Percentiles rank a stretch among this genome's conserved stretches.
Conservation (phyloP, 1,140 invertebrate genomes). For the Achatina immaculata region DNA sequence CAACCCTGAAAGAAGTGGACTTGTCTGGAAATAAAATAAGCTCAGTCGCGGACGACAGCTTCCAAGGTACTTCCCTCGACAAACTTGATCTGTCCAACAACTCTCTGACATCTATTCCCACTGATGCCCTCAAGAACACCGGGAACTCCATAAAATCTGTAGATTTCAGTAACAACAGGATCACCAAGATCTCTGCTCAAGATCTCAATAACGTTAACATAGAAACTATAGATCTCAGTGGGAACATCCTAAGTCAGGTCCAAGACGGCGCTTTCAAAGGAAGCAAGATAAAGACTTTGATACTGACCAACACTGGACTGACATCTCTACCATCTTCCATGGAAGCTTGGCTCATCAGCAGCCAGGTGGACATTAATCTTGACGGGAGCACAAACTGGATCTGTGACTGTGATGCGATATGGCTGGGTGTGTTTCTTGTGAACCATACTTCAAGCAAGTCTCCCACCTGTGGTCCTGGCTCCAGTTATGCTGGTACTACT, state of each 20-base stretch:
- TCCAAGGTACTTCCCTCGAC: constrained; percentile 45
- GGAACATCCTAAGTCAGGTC: constrained; percentile 2
- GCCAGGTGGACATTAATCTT: constrained; percentile 36
- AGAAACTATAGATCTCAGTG: constrained; percentile 28
- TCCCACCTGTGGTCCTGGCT: constrained; percentile 26
- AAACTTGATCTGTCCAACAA: constrained; percentile 51
- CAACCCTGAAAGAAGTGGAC: constrained; percentile 42
- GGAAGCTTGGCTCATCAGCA: constrained; percentile 37
- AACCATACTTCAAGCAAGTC: background rate
- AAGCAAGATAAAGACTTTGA: background rate
- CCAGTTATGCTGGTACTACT: constrained; percentile 15
- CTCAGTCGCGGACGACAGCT: constrained; percentile 36
- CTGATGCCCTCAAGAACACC: constrained; percentile 23
- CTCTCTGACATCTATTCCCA: constrained; percentile 46
- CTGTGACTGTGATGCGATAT: constrained; percentile 56
- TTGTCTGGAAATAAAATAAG: constrained; percentile 42
- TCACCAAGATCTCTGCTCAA: constrained; percentile 6
- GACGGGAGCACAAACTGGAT: constrained; percentile 37
- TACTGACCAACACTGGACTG: constrained; percentile 23
- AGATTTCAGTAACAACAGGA: constrained; percentile 37
- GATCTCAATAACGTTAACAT: constrained; percentile 30
- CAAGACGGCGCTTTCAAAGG: background rate
- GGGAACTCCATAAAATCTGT: background rate
- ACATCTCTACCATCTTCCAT: constrained; percentile 48
- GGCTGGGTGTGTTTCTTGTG: constrained; percentile 48